phyloP scores from a whole-genome alignment of 2,888 invertebrate genomes.

The Scaptomyza parva region DNA sequence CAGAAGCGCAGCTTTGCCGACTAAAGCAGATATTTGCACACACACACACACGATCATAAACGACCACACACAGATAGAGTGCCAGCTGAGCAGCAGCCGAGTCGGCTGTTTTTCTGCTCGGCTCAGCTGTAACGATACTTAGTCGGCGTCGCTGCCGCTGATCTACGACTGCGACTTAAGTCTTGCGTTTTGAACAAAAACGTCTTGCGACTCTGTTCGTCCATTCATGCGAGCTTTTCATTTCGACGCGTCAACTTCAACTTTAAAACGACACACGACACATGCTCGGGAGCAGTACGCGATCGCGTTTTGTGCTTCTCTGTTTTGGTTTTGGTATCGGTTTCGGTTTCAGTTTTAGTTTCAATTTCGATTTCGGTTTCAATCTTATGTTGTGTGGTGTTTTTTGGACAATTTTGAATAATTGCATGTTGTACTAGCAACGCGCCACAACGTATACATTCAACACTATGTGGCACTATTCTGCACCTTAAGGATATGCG shows the following conservation, averaged over 20 bases:
- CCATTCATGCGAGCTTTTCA: constrained; percentile 85
- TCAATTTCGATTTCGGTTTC: constrained; percentile 15
- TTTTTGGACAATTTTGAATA: constrained; percentile 14
- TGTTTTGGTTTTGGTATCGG: constrained; percentile 26
- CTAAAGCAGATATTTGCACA: constrained; percentile 49
- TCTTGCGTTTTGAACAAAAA: constrained; percentile 83
- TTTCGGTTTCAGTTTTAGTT: constrained; percentile 17
- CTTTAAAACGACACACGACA: constrained; percentile 74
- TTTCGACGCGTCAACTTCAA: constrained; percentile 85
- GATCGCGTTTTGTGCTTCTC: constrained; percentile 51
- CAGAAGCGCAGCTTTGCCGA: constrained; percentile 19
- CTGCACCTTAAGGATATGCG: constrained; percentile 31
- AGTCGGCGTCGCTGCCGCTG: constrained; percentile 63
- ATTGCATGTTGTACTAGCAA: constrained; percentile 13
- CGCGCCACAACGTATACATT: constrained; percentile 12
- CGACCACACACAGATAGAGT: constrained; percentile 5
- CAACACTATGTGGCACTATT: constrained; percentile 24
- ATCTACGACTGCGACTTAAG: constrained; percentile 61
- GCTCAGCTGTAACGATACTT: constrained; percentile 56
- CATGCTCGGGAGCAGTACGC: constrained; percentile 79
- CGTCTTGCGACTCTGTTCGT: constrained; percentile 83
- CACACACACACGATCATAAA: constrained; percentile 16
- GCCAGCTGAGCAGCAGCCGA: constrained; percentile 33
- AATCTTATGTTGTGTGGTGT: constrained; percentile 24
- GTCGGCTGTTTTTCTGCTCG: constrained; percentile 32